Base-by-base conservation (phyloP, 2,113 vertebrate species). In the Esox niger region DNA sequence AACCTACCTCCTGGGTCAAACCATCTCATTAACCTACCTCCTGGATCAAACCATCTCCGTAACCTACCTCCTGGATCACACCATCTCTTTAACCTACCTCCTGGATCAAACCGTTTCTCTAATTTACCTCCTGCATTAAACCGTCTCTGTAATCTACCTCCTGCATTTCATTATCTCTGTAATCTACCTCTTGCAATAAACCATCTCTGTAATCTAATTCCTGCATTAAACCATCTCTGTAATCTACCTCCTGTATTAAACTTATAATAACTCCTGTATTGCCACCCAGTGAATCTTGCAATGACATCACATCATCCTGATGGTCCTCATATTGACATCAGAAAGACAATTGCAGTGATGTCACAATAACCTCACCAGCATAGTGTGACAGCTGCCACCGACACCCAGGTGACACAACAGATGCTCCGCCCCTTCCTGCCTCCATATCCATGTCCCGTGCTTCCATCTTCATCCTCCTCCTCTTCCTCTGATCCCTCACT, bases 321-420 rank as follows among this genome's bases (percentile, higher is more conserved):
- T 38, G 35, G 15, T 13, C 13, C 35, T 38, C 11, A 38, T 38
- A 23, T n/a, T 67, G 67, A 32, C 32, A 62, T 30, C 49, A 67
- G 6, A 69, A 17, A 13, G 7, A 6, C 15, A 10, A 2, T 43
- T 10, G 38, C 38, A 43, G 15, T 17, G 38, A 43, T 1, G 38
- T 43, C 38, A 43, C 38, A 43, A 43, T 43, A 43, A 17, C 29
- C 86, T 94, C 91, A 96, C 95, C 95, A 96, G 89, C 94, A 93
- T 63, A 95, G 78, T 23, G 93, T 94, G 74, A 96, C 93, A 1
- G 95, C 89, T 0, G 93, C 91, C 10, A 96, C 93, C 3, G 94
- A 94, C 86, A 94, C 93, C 94, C 94, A 96, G 32, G 91, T 95
- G 82, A 94, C 87, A 1, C 95, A 96, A 86, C 94, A 94, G 79